Evolutionary conservation across 1,140 invertebrate species (phyloP).

Genomic region (Zaprionus africanus): DNA sequence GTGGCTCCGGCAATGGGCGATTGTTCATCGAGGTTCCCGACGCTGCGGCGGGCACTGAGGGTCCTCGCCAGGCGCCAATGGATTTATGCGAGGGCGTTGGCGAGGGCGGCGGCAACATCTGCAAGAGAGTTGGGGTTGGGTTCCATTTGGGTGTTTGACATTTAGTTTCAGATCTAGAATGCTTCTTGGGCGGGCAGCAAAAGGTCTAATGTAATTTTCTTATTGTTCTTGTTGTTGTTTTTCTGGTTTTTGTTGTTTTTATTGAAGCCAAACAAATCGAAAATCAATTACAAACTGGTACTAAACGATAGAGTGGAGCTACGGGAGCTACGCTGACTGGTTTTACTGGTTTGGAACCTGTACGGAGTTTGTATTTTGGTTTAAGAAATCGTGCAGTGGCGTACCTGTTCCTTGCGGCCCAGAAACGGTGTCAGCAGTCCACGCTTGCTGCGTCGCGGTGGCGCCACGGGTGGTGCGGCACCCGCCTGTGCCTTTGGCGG

Average conservation of each 20-base stretch:
- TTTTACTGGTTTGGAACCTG: slow-evolving; percentile 32
- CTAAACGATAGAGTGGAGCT: slow-evolving; percentile 50
- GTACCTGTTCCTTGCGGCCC: slow-evolving; percentile 85
- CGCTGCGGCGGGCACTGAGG: slow-evolving; percentile 27
- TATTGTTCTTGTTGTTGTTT: slow-evolving; percentile 27
- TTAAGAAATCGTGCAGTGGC: slow-evolving; percentile 84
- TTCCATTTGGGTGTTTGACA: slow-evolving; percentile 40
- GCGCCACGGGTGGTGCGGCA: slow-evolving; percentile 90
- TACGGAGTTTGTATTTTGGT: slow-evolving; percentile 56
- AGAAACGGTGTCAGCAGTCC: slow-evolving; percentile 84
- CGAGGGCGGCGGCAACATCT: slow-evolving; percentile 75
- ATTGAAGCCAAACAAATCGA: slow-evolving; percentile 68
- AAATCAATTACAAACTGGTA: slow-evolving; percentile 69
- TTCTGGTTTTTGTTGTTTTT: slow-evolving; percentile 48
- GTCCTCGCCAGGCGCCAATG: slow-evolving; percentile 61
- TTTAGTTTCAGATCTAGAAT: slow-evolving; percentile 8
- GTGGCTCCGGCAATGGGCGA: slow-evolving; percentile 80
- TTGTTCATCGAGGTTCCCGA: slow-evolving; percentile 54
- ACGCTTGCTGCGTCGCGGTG: slow-evolving; percentile 91
- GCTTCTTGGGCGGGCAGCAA: slow-evolving; percentile 37
- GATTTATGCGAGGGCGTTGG: slow-evolving; percentile 77
- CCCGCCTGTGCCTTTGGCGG: slow-evolving; percentile 89
- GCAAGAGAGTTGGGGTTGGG: slow-evolving; percentile 57
- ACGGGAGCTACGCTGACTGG: slow-evolving; percentile 20
- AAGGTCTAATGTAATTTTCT: slow-evolving; percentile 37